These are phyloP conservation scores for Azorinus chamasolen DNA, from an alignment of 2,888 invertebrate genomes.

Conservation along the genomic window DNA sequence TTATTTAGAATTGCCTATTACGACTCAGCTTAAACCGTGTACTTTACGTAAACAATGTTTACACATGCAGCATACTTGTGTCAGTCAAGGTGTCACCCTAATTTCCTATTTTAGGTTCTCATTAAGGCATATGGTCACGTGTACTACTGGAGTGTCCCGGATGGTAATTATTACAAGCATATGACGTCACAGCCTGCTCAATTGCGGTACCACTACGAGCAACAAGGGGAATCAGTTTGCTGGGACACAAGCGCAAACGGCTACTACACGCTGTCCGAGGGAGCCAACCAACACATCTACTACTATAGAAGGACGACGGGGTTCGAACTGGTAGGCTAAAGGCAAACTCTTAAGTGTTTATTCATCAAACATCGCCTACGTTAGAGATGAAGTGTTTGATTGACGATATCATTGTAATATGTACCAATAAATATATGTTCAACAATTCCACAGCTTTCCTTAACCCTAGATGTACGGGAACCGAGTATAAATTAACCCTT, in stretches of 20 bases:
- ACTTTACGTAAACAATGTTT: too few species aligned
- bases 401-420: too few species aligned
- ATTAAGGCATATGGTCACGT: slow-evolving; percentile 57
- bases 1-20: too few species aligned
- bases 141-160: slow-evolving; percentile 52
- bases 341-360: too few species aligned
- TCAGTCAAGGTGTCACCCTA: background rate
- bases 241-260: slow-evolving; percentile 51
- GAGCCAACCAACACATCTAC: slow-evolving; percentile 44
- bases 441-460: too few species aligned
- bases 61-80: background rate
- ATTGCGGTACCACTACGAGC: slow-evolving; percentile 55
- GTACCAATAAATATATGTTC: too few species aligned
- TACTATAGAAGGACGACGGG: slow-evolving; percentile 38
- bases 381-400: too few species aligned
- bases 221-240: slow-evolving; percentile 65
- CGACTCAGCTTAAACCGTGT: too few species aligned
- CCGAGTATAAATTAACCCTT: too few species aligned
- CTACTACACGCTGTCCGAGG: slow-evolving; percentile 66
- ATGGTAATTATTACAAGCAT: slow-evolving; percentile 40
- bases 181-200: slow-evolving; percentile 34
- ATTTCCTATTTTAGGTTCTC: slow-evolving; percentile 46
- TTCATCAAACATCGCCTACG: too few species aligned
- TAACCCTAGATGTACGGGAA: too few species aligned
- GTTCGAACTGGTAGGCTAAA: slow-evolving; percentile 5